These are phyloP conservation scores for Chrysolina oricalcia DNA, from an alignment of 2,888 invertebrate species.

Conservation along the genomic window DNA sequence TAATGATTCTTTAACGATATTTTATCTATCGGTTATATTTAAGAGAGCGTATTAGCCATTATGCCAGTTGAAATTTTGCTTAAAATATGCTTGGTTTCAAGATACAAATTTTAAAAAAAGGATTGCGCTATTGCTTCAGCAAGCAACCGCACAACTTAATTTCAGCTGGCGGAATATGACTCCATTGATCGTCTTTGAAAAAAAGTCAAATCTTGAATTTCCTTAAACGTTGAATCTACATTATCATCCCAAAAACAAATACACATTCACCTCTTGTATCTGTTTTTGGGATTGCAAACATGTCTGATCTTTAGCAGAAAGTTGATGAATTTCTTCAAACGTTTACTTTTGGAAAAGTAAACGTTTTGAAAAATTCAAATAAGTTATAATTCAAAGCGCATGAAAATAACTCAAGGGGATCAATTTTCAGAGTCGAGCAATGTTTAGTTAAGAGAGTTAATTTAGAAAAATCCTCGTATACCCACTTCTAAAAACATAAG, in stretches of 20 bases:
- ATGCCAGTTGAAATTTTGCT: slow-evolving; percentile 26
- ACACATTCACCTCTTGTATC: slow-evolving; percentile 31
- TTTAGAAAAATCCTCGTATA: slow-evolving; percentile 5
- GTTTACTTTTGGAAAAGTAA: neutral
- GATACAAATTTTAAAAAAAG: neutral
- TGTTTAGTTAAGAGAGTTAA: neutral
- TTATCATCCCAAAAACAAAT: slow-evolving; percentile 2
- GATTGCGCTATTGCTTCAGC: neutral
- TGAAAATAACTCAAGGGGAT: neutral
- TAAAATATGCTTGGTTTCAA: neutral
- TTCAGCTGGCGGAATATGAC: slow-evolving; percentile 19
- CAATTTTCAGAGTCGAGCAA: neutral
- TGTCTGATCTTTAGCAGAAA: neutral
- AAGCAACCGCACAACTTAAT: neutral
- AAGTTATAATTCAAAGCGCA: neutral
- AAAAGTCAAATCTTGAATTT: neutral
- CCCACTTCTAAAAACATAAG: slow-evolving; percentile 21
- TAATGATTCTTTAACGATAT: slow-evolving; percentile 17
- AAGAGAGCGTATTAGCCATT: slow-evolving; percentile 9
- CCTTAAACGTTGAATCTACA: neutral
- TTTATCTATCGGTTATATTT: slow-evolving; percentile 13
- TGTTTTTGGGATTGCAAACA: slow-evolving; percentile 28
- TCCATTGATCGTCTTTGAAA: slow-evolving; percentile 2
- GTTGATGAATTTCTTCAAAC: neutral
- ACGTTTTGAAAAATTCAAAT: neutral